A percentile compares a stretch with the other conserved stretches of the same genome.
Conservation (phyloP, 2,797 vertebrate species). For the Squalus acanthias region DNA sequence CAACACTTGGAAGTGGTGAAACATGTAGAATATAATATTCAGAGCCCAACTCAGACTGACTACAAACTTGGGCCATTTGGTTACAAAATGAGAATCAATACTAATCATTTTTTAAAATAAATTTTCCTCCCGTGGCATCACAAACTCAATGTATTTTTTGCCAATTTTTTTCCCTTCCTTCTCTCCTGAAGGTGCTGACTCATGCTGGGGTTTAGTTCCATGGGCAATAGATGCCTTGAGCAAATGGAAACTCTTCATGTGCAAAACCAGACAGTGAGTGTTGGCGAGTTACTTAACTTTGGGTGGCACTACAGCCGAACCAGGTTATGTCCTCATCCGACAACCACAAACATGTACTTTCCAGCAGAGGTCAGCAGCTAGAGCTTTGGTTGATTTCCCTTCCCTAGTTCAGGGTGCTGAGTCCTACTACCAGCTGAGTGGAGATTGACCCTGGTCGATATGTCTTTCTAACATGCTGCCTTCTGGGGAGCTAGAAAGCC, state of each 20-base stretch:
- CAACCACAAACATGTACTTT: background rate
- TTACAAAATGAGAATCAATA: background rate
- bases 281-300: background rate
- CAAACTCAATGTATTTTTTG: background rate
- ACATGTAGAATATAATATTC: background rate
- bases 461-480: too few species aligned
- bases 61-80: background rate
- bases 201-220: background rate
- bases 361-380: background rate
- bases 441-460: too few species aligned
- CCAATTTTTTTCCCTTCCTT: background rate
- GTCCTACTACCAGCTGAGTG: background rate
- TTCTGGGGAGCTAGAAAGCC: too few species aligned
- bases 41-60: background rate
- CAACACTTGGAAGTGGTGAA: background rate
- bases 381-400: background rate
- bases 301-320: background rate
- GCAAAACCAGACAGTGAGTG: background rate
- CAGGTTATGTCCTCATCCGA: background rate
- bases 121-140: background rate
- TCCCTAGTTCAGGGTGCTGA: background rate
- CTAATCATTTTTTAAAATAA: background rate
- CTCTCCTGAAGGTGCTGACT: background rate
- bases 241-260: background rate
- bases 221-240: background rate